Percentiles rank a stretch among this genome's conserved stretches.
Conservation (phyloP, 2,113 vertebrate genomes). For the Actenoides hombroni region DNA sequence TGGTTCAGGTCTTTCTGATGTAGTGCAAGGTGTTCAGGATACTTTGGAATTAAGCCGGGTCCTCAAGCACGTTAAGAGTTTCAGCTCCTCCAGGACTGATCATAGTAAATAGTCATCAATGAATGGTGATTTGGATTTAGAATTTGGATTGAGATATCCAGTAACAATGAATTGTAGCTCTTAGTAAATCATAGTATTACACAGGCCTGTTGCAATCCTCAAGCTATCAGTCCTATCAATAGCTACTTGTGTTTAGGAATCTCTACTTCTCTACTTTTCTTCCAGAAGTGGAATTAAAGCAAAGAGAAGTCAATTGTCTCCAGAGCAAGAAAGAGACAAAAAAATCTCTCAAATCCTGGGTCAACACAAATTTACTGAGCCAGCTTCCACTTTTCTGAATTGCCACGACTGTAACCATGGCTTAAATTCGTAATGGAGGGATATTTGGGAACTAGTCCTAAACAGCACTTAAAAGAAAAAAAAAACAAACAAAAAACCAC, state of each 20-base stretch:
- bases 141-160: not conserved
- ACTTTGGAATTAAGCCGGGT: not conserved
- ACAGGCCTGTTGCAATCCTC: not conserved
- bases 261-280: not conserved
- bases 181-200: not conserved
- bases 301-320: not conserved
- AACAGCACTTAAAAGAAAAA: not conserved
- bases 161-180: not conserved
- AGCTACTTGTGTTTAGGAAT: not conserved
- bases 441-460: not conserved
- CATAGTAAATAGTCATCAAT: not conserved
- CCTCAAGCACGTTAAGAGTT: not conserved
- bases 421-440: not conserved
- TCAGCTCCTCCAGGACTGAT: not conserved
- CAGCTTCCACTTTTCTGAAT: not conserved
- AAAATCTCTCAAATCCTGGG: not conserved
- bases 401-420: not conserved
- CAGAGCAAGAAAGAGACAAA: not conserved
- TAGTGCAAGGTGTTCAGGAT: not conserved
- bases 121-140: not conserved
- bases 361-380: not conserved
- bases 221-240: not conserved
- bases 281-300: not conserved
- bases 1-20: accelerated
- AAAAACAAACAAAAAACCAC: not conserved